phyloP scores from a whole-genome alignment of 2,797 vertebrate species.

The Notolepis coatsorum region DNA sequence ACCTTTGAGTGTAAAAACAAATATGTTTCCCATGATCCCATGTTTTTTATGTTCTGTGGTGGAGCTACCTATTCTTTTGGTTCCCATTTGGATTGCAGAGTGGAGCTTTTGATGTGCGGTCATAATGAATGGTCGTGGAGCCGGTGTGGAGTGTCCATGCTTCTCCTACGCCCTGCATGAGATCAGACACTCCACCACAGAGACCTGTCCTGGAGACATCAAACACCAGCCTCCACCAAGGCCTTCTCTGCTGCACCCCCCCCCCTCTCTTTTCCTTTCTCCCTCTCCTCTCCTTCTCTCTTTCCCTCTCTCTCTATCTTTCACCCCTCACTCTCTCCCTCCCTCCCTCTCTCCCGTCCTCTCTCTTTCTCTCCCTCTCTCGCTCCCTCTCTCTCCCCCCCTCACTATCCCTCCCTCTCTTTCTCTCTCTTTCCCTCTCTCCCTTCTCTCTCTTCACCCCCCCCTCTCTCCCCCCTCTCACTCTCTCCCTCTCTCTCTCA shows the following conservation, averaged over 20 bases:
- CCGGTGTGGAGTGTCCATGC: conserved; percentile 27
- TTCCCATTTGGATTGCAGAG: too few species aligned
- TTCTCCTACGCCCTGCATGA: conserved; percentile 45
- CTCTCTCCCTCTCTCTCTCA: too few species aligned
- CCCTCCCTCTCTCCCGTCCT: too few species aligned
- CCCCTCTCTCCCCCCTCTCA: too few species aligned
- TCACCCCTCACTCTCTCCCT: conserved; percentile 35
- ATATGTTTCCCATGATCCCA: too few species aligned
- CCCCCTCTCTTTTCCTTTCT: conserved; percentile 35
- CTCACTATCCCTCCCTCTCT: neutral
- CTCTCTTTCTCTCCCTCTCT: conserved; percentile 23
- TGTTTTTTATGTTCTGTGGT: too few species aligned
- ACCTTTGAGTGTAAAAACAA: too few species aligned
- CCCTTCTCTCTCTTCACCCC: too few species aligned
- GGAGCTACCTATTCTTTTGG: neutral
- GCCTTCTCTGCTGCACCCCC: conserved; percentile 43
- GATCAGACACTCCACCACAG: conserved; percentile 53
- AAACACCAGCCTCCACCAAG: conserved; percentile 59
- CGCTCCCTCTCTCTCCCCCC: too few species aligned
- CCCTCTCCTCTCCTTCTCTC: neutral
- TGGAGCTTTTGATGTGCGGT: conserved; percentile 15
- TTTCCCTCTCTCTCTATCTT: neutral
- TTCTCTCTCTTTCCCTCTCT: neutral
- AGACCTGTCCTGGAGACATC: conserved; percentile 67
- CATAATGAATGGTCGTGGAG: conserved; percentile 31